Conservation (phyloP, 92 coral and sea anemone species). For the Porites evermanni region DNA sequence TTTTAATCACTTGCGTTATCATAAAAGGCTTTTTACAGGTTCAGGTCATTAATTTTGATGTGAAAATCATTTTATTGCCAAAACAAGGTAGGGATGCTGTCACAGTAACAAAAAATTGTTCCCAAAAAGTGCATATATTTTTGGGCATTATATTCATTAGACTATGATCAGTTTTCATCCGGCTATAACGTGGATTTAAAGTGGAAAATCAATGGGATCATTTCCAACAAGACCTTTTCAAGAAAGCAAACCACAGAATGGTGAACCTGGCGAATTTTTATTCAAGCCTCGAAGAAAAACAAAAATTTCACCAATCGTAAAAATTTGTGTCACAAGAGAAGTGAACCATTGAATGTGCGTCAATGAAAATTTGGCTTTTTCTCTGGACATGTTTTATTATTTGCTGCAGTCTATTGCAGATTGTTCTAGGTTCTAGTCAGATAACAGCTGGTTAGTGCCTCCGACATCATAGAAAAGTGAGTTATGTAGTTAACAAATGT, state of each 20-base stretch:
- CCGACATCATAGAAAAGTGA: no score
- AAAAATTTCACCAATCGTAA: background rate
- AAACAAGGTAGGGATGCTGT: background rate
- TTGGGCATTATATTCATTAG: no score
- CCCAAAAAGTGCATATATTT: background rate
- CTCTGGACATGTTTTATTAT: no score
- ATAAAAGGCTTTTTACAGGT: no score
- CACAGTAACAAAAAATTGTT: background rate
- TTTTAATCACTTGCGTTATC: no score
- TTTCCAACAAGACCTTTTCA: conserved; percentile 1
- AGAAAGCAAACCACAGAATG: background rate
- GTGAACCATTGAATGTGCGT: no score
- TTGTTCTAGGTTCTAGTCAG: no score
- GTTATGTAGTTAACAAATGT: no score
- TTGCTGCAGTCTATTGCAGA: no score
- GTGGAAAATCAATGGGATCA: background rate
- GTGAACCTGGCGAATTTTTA: background rate
- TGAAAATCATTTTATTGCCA: background rate
- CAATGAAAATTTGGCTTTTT: no score
- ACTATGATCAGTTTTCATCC: background rate
- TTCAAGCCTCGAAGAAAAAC: background rate
- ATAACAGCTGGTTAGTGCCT: no score
- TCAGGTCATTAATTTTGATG: background rate
- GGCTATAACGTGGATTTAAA: background rate
- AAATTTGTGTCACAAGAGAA: background rate